phyloP scores from a whole-genome alignment of 2,888 invertebrate genomes.

The Ochropleura leucogaster region DNA sequence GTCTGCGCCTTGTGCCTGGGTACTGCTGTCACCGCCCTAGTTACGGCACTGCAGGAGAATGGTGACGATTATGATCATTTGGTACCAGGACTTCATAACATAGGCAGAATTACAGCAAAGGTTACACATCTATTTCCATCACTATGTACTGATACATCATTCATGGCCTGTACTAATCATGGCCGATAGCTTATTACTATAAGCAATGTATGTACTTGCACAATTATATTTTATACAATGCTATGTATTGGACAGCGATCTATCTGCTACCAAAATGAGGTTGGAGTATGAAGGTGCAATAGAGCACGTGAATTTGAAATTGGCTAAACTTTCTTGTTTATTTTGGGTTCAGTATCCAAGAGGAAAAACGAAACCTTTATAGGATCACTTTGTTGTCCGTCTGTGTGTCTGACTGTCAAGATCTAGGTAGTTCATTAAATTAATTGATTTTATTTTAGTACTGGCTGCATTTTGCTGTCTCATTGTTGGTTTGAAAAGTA shows the following conservation, averaged over 20 bases:
- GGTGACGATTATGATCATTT: background rate
- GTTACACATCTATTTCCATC: background rate
- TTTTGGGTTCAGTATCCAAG: too few relatives aligned
- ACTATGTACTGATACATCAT: slow-evolving; percentile 41
- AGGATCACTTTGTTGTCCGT: too few relatives aligned
- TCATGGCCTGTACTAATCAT: slow-evolving; percentile 43
- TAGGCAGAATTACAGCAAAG: background rate
- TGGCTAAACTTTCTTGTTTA: too few relatives aligned
- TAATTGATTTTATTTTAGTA: background rate
- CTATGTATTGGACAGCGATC: slow-evolving; percentile 35
- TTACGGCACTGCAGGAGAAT: too few relatives aligned
- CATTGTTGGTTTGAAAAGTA: too few relatives aligned
- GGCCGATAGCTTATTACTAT: slow-evolving; percentile 46
- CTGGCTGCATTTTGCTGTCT: too few relatives aligned
- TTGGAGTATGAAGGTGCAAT: slow-evolving; percentile 8
- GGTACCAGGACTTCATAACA: slow-evolving; percentile 8
- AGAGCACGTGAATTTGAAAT: slow-evolving; percentile 3
- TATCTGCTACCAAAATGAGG: slow-evolving; percentile 23
- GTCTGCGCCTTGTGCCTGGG: too few relatives aligned
- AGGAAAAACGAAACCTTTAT: too few relatives aligned
- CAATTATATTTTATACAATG: slow-evolving; percentile 53
- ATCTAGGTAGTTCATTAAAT: background rate
- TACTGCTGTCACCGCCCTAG: too few relatives aligned
- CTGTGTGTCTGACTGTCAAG: too few relatives aligned
- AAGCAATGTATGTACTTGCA: slow-evolving; percentile 38